Base-by-base conservation (phyloP, 2,113 vertebrate species). In the Raphicerus campestris region DNA sequence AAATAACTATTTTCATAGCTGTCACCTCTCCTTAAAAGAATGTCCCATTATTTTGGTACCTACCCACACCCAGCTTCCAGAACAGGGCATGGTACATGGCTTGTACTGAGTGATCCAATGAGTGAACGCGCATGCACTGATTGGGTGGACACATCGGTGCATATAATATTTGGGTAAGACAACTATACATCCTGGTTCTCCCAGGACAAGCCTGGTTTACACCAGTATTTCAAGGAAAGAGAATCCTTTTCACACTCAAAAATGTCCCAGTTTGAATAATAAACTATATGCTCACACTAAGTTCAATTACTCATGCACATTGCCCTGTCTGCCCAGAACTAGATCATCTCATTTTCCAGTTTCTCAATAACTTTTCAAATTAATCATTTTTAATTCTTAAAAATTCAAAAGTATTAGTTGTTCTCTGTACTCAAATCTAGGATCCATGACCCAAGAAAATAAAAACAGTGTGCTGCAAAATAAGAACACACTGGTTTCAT, bases 301-400 rank as follows among this genome's bases (percentile, higher is more conserved):
- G 39, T 96, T 93, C 45, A 87, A 81, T 75, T 96, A 94, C 47
- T 66, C n/a, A 58, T 19, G 13, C 11, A 51, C 47, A 89, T 22
- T 85, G 77, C 4, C 30, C 30, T 88, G 45, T 32, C 55, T 63
- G 10, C 45, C n/a, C 47, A 93, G 35, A 95, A 70, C 20, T 6
- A 22, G 14, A 32, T 61, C 32, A 73, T 83, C 61, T 87, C 3
- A 60, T 83, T 58, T 94, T 88, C 45, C 6, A 70, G 70, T 81
- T 93, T 87, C 73, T 95, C 89, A 89, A 75, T 24, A 83, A 86
- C 10, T 58, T 83, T 80, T 89, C 80, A 63, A 87, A 82, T 88
- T 60, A 95, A 58, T 51, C 19, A 16, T 39, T 90, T 70, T 70
- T 55, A 32, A 45, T n/a, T 81, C 11, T 96, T 92, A n/a, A 84